Conservation (phyloP, 2,888 invertebrate species). For the Stenolophus ochropezus region DNA sequence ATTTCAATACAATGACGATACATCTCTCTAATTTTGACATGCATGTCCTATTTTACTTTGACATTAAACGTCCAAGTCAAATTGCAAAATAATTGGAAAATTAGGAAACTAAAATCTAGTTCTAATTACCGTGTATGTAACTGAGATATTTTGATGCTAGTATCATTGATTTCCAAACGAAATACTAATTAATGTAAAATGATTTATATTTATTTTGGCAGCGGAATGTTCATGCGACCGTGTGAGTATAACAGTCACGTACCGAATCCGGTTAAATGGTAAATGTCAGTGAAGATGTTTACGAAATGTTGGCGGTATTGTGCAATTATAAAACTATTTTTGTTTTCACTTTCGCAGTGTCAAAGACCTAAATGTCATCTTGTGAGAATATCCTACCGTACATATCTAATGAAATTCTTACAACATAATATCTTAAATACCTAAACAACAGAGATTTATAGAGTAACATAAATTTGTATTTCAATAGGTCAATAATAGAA, state of each 20-base stretch:
- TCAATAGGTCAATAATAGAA: too few species aligned
- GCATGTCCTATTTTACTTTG: neutral
- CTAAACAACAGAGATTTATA: too few species aligned
- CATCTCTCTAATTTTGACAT: neutral
- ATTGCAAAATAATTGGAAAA: constrained; percentile 12
- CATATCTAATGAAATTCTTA: neutral
- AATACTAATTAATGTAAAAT: constrained; percentile 10
- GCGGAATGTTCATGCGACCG: neutral
- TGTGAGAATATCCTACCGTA: neutral
- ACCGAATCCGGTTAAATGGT: constrained; percentile 19
- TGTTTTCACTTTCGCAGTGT: constrained; percentile 48
- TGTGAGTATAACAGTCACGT: neutral
- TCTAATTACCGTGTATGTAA: neutral
- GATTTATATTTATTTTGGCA: constrained; percentile 10
- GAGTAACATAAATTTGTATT: too few species aligned
- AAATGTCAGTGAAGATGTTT: constrained; percentile 27
- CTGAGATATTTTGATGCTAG: neutral
- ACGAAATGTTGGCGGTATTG: constrained; percentile 34
- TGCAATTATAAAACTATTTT: constrained; percentile 41
- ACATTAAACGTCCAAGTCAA: neutral
- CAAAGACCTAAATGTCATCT: constrained; percentile 47
- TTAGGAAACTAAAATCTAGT: neutral
- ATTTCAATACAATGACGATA: neutral
- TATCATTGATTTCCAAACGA: constrained; percentile 11
- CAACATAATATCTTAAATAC: too few species aligned